Evolutionary conservation across 2,888 invertebrate species (phyloP).

Genomic region (Eristalinus aeneus): DNA sequence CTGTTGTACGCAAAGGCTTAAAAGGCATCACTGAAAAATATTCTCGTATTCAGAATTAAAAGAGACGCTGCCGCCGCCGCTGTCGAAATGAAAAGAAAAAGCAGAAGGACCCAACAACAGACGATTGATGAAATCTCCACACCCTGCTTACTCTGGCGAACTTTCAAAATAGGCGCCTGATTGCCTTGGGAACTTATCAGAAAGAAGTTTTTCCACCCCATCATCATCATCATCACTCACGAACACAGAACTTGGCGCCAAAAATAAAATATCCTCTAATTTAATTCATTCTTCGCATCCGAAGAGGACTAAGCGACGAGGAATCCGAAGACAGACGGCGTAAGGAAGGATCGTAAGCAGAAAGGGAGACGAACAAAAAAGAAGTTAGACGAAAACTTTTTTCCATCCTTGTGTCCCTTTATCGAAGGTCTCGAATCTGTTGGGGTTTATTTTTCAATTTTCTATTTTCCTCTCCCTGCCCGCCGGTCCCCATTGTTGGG

Average conservation of each 20-base stretch:
- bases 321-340: background rate
- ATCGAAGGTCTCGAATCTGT: slow-evolving; percentile 65
- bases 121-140: background rate
- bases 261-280: slow-evolving; percentile 68
- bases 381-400: slow-evolving; percentile 33
- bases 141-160: slow-evolving; percentile 5
- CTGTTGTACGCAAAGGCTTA: slow-evolving; percentile 23
- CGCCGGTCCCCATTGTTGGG: background rate
- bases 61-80: background rate
- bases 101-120: background rate
- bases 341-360: background rate
- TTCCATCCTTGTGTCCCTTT: slow-evolving; percentile 55
- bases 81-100: background rate
- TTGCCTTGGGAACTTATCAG: slow-evolving; percentile 62
- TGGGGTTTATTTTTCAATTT: slow-evolving; percentile 70
- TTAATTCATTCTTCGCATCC: slow-evolving; percentile 58
- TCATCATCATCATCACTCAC: slow-evolving; percentile 69
- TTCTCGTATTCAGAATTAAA: background rate
- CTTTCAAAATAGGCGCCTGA: slow-evolving; percentile 66
- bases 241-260: slow-evolving; percentile 67
- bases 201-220: slow-evolving; percentile 50
- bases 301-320: background rate
- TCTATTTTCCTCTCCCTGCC: slow-evolving; percentile 42
- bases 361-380: background rate
- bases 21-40: slow-evolving; percentile 26